Evolutionary conservation across 2,888 invertebrate species (phyloP).

Genomic region (Sarcophaga subvicina): DNA sequence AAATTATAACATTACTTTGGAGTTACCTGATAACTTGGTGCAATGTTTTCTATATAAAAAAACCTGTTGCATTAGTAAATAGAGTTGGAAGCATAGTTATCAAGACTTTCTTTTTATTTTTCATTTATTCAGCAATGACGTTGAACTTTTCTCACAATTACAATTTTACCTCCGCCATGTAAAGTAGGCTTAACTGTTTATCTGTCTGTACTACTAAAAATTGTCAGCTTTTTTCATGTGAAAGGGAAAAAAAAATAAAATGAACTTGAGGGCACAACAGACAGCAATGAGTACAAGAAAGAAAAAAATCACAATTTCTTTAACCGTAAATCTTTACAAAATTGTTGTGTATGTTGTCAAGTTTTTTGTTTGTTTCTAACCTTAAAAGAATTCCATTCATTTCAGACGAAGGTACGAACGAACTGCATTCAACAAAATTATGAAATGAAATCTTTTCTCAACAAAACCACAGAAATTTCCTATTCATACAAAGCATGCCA

Average conservation of each 20-base stretch:
- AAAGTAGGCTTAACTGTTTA: background rate
- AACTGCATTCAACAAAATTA: background rate
- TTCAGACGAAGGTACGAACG: background rate
- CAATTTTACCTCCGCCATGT: background rate
- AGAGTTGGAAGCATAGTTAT: constrained; percentile 23
- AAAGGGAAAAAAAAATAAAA: no score
- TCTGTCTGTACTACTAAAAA: background rate
- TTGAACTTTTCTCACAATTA: constrained; percentile 53
- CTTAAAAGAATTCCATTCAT: background rate
- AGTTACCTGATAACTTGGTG: background rate
- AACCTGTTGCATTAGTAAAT: constrained; percentile 47
- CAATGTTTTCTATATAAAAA: background rate
- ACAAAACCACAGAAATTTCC: background rate
- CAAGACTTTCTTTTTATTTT: constrained; percentile 32
- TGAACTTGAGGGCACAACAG: no score
- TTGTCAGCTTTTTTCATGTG: background rate
- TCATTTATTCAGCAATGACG: constrained; percentile 58
- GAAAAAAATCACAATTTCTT: no score
- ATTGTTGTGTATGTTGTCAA: background rate
- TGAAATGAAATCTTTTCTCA: background rate
- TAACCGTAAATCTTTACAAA: background rate
- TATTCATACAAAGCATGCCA: constrained; percentile 1
- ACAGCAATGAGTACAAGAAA: no score
- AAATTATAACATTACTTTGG: no score
- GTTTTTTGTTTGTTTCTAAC: background rate